Base-by-base conservation (phyloP, 2,888 invertebrate genomes). In the Synergus itoensis region DNA sequence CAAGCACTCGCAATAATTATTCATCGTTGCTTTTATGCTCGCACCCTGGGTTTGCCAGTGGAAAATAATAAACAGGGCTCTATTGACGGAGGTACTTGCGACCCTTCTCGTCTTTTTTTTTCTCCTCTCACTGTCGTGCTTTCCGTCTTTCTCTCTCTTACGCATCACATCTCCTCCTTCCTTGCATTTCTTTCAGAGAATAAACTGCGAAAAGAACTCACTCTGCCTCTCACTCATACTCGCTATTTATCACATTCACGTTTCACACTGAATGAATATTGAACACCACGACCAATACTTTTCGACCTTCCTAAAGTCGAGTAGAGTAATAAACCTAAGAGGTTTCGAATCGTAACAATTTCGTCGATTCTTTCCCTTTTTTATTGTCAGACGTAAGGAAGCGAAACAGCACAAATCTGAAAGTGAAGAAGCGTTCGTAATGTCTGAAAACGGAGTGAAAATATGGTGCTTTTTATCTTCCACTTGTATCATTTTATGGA, bases 1-100 rank as follows among this genome's bases (percentile, higher is more conserved):
- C 84, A 86, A 88, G 88, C 84, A 88, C 89, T 88, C 85, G 86
- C 83, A 85, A 90, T 90, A 90, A 90, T 91, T 91, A 91, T 91
- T 91, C 90, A 91, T 89, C 88, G 87, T 85, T 86, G 84, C 86
- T 84, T 89, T 89, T 89, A 86, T 88, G 82, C 84, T 78, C 80
- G 83, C 80, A 84, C 84, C 79, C 76, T 77, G 82, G 80, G 73
- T 77, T 41, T 78, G 76, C 81, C 83, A 78, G 78, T 84, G 83
- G 80, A 85, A 81, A 90, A 87, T 87, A 88, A 90, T 88, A 88
- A 73, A 88, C 84, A 82, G 45, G 79, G 80, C 84, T 83, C 83
- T 85, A 89, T 89, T 90, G 89, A 89, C 86, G 85, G 83, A 82
- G 82, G 84, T 79, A 77, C 85, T 87, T 82, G 84, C 80, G 76